phyloP scores from a whole-genome alignment of 2,888 invertebrate species.

The Smittia sp. region DNA sequence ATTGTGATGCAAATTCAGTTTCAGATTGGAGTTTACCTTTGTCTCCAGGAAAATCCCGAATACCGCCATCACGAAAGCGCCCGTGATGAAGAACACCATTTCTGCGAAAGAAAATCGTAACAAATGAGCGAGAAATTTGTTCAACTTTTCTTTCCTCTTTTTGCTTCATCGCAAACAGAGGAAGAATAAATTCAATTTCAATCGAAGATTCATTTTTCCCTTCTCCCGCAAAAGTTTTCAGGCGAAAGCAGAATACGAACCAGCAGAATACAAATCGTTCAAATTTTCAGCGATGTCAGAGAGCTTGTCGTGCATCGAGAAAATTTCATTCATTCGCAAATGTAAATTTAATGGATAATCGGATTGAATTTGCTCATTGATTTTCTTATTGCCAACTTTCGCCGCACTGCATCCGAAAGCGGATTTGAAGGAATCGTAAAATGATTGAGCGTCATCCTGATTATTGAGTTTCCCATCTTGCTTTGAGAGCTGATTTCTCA shows the following conservation, averaged over 20 bases:
- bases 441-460: neutral
- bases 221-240: neutral
- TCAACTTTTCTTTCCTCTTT: no score
- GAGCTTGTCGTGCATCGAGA: slow-evolving; percentile 51
- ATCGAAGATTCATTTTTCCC: neutral
- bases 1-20: neutral
- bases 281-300: slow-evolving; percentile 46
- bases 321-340: slow-evolving; percentile 48
- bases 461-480: neutral
- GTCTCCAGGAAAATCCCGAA: slow-evolving; percentile 52
- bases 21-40: slow-evolving; percentile 47
- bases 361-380: slow-evolving; percentile 33
- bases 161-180: slow-evolving; percentile 47
- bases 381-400: slow-evolving; percentile 15
- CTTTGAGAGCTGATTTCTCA: neutral
- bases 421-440: slow-evolving; percentile 30
- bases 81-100: slow-evolving; percentile 51
- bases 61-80: slow-evolving; percentile 50
- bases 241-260: neutral
- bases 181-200: slow-evolving; percentile 13
- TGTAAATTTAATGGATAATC: slow-evolving; percentile 42
- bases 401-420: neutral
- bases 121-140: neutral
- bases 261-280: slow-evolving; percentile 38
- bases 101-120: slow-evolving; percentile 44